phyloP scores from a whole-genome alignment of 2,888 invertebrate species.

The Dicranocentrus wangi region DNA sequence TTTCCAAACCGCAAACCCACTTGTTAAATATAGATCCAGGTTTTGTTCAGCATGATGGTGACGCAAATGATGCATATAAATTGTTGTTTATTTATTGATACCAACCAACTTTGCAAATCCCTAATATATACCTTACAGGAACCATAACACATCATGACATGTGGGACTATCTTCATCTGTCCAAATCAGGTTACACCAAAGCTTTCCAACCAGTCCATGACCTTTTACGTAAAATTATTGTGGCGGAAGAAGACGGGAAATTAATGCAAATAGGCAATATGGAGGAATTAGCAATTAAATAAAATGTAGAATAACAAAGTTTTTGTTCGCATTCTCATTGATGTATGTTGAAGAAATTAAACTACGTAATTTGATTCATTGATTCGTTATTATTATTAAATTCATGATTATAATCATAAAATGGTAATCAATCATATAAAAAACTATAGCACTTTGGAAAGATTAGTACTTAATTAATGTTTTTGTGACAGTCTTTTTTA shows the following conservation, averaged over 20 bases:
- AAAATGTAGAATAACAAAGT: no score
- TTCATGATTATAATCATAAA: no score
- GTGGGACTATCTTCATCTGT: conserved; percentile 92
- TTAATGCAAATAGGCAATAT: conserved; percentile 40
- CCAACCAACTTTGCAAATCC: not conserved
- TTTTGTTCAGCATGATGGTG: conserved; percentile 83
- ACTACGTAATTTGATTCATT: no score
- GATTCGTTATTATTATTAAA: no score
- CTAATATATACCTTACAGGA: conserved; percentile 74
- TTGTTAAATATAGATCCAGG: conserved; percentile 87
- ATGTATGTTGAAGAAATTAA: no score
- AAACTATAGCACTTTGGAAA: no score
- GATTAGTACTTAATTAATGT: no score
- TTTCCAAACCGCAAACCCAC: conserved; percentile 80
- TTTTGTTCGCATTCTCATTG: no score
- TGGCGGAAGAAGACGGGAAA: conserved; percentile 79
- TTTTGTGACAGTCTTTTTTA: no score
- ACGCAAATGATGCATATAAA: not conserved
- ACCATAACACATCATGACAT: conserved; percentile 91
- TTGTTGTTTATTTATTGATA: not conserved
- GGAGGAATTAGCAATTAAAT: conserved; percentile 37
- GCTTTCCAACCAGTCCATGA: conserved; percentile 90
- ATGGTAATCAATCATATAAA: no score
- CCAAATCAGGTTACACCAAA: conserved; percentile 89
- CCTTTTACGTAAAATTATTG: conserved; percentile 83